phyloP scores from a whole-genome alignment of 2,888 invertebrate species.

The Chouioia cunea region DNA sequence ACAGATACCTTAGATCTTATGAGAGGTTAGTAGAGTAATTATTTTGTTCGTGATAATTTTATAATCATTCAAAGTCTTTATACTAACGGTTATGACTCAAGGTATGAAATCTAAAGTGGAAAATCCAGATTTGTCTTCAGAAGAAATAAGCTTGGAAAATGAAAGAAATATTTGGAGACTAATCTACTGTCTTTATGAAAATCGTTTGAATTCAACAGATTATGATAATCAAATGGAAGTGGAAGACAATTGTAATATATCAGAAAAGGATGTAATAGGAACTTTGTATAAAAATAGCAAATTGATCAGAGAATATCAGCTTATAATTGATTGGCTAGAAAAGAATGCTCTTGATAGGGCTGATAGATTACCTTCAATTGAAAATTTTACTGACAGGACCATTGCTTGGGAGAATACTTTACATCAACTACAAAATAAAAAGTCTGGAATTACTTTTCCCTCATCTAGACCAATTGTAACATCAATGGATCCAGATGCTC shows the following conservation, averaged over 20 bases:
- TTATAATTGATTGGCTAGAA: constrained; percentile 95
- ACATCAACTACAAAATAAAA: constrained; percentile 76
- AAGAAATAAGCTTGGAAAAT: constrained; percentile 73
- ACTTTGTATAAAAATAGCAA: constrained; percentile 73
- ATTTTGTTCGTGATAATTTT: constrained; percentile 1
- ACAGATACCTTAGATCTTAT: constrained; percentile 73
- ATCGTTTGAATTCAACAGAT: constrained; percentile 74
- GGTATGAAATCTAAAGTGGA: constrained; percentile 66
- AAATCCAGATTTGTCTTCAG: constrained; percentile 56
- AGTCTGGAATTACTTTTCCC: constrained; percentile 73
- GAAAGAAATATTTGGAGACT: constrained; percentile 93
- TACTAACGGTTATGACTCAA: constrained; percentile 39
- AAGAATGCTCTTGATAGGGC: constrained; percentile 77
- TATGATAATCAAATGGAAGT: constrained; percentile 54
- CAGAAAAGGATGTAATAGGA: constrained; percentile 74
- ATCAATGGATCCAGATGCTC: constrained; percentile 91
- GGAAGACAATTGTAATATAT: constrained; percentile 60
- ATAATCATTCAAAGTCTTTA: constrained; percentile 3
- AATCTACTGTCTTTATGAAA: constrained; percentile 84
- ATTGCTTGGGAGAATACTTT: constrained; percentile 94
- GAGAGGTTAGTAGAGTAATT: constrained; percentile 56
- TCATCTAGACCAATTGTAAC: constrained; percentile 75
- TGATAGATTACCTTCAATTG: constrained; percentile 69
- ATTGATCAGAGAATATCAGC: constrained; percentile 77
- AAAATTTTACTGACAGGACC: constrained; percentile 85